phyloP scores from a whole-genome alignment of 2,113 vertebrate species.

The Lota lota region DNA sequence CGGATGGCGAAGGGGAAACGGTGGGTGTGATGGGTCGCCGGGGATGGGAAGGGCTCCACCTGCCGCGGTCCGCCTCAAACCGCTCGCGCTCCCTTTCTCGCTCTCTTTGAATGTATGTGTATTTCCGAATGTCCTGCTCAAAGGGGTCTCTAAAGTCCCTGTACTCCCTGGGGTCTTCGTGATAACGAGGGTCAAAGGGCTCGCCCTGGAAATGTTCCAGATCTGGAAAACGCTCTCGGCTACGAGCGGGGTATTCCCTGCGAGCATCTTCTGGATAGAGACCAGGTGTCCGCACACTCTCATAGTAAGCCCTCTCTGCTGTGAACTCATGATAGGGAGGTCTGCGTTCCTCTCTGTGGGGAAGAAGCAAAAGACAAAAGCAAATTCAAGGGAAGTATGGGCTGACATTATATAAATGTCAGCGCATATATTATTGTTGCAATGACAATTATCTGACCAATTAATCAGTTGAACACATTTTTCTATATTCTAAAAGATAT shows the following conservation, averaged over 20 bases:
- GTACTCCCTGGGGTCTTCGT: constrained; percentile 92
- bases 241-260: constrained; percentile 87
- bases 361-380: constrained; percentile 17
- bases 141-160: constrained; percentile 94
- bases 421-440: no score
- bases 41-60: constrained; percentile 90
- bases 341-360: constrained; percentile 86
- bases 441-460: not conserved
- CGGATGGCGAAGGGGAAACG: constrained; percentile 84
- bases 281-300: constrained; percentile 85
- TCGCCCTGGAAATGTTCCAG: constrained; percentile 95
- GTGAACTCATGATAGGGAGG: constrained; percentile 90
- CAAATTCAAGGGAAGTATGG: not conserved
- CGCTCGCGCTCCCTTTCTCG: constrained; percentile 89
- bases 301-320: constrained; percentile 90
- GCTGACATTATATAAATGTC: not conserved
- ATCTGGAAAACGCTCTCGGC: constrained; percentile 90
- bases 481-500: not conserved
- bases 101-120: constrained; percentile 93
- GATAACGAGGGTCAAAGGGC: constrained; percentile 92
- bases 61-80: constrained; percentile 88
- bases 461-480: not conserved
- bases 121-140: constrained; percentile 95
- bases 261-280: constrained; percentile 90
- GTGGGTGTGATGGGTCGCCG: constrained; percentile 85